A percentile compares a stretch with the other conserved stretches of the same genome.
phyloP scores from a whole-genome alignment of 2,113 vertebrate species.

The Apodemus speciosus region DNA sequence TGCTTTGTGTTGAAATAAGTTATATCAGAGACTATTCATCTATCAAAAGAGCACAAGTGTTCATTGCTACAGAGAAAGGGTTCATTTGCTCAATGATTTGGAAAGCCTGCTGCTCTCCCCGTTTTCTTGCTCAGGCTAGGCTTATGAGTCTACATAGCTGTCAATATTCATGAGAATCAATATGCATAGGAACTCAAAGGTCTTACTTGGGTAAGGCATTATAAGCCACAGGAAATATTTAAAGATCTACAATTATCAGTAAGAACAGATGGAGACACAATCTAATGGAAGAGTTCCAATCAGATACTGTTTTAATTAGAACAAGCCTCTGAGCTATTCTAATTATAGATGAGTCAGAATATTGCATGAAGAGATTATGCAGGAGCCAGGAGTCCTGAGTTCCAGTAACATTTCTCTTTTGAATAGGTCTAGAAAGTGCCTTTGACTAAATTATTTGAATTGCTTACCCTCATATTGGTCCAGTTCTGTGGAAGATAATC shows the following conservation, averaged over 20 bases:
- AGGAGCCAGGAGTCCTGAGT: neutral
- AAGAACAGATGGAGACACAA: slow-evolving; percentile 66
- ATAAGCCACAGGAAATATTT: slow-evolving; percentile 46
- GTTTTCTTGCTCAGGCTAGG: neutral
- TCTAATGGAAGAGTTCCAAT: slow-evolving; percentile 52
- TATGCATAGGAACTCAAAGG: slow-evolving; percentile 44
- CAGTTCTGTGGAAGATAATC: neutral
- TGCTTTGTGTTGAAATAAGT: neutral
- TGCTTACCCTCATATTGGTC: neutral
- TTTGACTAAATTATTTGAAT: neutral
- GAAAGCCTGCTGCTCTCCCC: neutral
- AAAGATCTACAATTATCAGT: slow-evolving; percentile 62
- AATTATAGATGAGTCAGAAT: slow-evolving; percentile 53
- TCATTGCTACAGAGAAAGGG: neutral
- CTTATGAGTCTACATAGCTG: neutral
- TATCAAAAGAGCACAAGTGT: neutral
- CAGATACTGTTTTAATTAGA: slow-evolving; percentile 72
- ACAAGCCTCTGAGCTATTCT: slow-evolving; percentile 61
- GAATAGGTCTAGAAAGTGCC: neutral
- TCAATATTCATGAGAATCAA: neutral
- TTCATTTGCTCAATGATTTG: neutral
- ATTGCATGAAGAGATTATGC: neutral
- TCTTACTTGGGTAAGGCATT: slow-evolving; percentile 20
- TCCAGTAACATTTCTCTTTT: neutral
- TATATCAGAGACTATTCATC: neutral